Percentiles rank a stretch among this genome's conserved stretches.
phyloP scores from a whole-genome alignment of 2,888 invertebrate genomes.

The Cotesia congregata region DNA sequence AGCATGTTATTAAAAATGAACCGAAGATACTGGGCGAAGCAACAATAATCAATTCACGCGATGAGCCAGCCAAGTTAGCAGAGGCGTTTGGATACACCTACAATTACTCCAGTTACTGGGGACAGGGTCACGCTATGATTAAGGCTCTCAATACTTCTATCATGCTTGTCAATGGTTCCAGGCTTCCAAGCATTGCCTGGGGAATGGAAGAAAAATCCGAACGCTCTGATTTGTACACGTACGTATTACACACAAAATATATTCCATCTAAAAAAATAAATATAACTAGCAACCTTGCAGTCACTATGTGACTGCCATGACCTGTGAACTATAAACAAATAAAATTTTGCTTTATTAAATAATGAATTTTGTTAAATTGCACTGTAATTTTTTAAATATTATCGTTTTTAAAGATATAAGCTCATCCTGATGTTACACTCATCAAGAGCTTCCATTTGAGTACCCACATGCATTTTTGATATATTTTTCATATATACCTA shows the following conservation, averaged over 20 bases:
- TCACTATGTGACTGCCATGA: too few relatives aligned
- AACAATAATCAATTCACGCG: conserved; percentile 72
- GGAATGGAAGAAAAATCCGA: conserved; percentile 74
- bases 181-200: conserved; percentile 79
- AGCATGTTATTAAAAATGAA: conserved; percentile 70
- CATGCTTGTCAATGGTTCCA: conserved; percentile 74
- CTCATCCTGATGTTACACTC: too few relatives aligned
- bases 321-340: too few relatives aligned
- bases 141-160: conserved; percentile 80
- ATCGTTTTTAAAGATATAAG: too few relatives aligned
- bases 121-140: conserved; percentile 81
- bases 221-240: conserved; percentile 73
- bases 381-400: too few relatives aligned
- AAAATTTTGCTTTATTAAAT: too few relatives aligned
- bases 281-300: not conserved
- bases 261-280: not conserved
- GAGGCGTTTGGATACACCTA: conserved; percentile 82
- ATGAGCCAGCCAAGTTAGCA: conserved; percentile 76
- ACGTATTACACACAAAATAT: conserved; percentile 49
- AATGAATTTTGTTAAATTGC: too few relatives aligned
- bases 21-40: conserved; percentile 65
- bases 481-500: too few relatives aligned
- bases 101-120: conserved; percentile 83
- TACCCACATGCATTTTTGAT: too few relatives aligned
- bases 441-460: too few relatives aligned